Percentiles rank a stretch among this genome's conserved stretches.
phyloP scores from a whole-genome alignment of 2,113 vertebrate species.

The Octodon degus region DNA sequence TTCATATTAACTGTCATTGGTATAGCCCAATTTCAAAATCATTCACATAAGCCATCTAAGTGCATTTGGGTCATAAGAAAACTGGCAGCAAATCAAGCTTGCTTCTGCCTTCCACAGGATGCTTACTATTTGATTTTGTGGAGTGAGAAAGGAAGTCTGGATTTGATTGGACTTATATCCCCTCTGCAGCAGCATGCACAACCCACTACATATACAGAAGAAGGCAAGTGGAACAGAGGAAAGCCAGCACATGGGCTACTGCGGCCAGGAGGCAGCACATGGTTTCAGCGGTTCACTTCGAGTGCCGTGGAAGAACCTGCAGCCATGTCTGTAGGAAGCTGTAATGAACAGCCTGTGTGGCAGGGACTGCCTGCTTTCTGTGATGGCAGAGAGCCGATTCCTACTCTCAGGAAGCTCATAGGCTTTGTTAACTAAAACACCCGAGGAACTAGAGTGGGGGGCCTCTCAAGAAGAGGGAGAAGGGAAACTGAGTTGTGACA shows the following conservation, averaged over 20 bases:
- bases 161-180: not conserved
- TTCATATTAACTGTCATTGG: not conserved
- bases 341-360: not conserved
- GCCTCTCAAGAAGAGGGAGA: not conserved
- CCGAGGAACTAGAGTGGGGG: not conserved
- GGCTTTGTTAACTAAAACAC: not conserved
- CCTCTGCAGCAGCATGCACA: not conserved
- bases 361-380: not conserved
- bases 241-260: accelerated
- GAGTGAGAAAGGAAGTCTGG: not conserved
- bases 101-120: not conserved
- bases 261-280: not conserved
- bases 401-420: not conserved
- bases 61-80: not conserved
- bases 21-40: not conserved
- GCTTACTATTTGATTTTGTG: not conserved
- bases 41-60: not conserved
- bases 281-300: not conserved
- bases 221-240: not conserved
- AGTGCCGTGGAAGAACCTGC: not conserved
- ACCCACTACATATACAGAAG: too few relatives aligned
- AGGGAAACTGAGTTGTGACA: not conserved
- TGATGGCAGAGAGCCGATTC: not conserved
- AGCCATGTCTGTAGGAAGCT: not conserved
- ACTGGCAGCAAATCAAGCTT: not conserved